A percentile compares a stretch with the other conserved stretches of the same genome.
Conservation (phyloP, 2,888 invertebrate species). For the Alviniconcha strummeri region DNA sequence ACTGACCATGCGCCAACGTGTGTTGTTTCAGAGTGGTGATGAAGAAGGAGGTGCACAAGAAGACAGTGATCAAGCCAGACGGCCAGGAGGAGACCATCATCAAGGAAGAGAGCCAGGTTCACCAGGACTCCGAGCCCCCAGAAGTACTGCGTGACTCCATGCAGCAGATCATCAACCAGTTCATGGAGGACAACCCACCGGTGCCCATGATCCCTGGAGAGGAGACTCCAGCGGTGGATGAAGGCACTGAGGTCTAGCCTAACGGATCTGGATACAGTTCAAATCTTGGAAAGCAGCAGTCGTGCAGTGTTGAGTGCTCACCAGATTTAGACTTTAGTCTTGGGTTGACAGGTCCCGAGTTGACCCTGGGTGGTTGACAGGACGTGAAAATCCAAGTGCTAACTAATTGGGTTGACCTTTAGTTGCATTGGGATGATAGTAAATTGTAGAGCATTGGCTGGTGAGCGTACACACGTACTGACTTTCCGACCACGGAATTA, state of each 20-base stretch:
- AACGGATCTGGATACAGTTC: not conserved
- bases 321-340: too few species aligned
- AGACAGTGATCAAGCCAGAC: constrained; percentile 64
- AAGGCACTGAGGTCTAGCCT: constrained; percentile 47
- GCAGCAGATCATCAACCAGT: constrained; percentile 71
- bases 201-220: constrained; percentile 47
- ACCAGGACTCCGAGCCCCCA: constrained; percentile 82
- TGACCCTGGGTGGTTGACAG: too few species aligned
- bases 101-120: constrained; percentile 75
- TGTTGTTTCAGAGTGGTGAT: constrained; percentile 62
- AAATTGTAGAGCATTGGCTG: too few species aligned
- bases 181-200: constrained; percentile 65
- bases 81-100: constrained; percentile 76
- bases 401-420: too few species aligned
- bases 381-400: too few species aligned
- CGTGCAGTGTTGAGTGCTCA: too few species aligned
- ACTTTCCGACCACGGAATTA: too few species aligned
- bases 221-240: constrained; percentile 46
- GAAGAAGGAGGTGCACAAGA: constrained; percentile 71
- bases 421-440: too few species aligned
- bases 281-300: constrained; percentile 11
- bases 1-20: too few species aligned
- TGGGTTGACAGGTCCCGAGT: too few species aligned
- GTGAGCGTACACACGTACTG: too few species aligned
- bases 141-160: constrained; percentile 70